Evolutionary conservation across 2,888 invertebrate species (phyloP).

Genomic region (Coecobrya sp.): DNA sequence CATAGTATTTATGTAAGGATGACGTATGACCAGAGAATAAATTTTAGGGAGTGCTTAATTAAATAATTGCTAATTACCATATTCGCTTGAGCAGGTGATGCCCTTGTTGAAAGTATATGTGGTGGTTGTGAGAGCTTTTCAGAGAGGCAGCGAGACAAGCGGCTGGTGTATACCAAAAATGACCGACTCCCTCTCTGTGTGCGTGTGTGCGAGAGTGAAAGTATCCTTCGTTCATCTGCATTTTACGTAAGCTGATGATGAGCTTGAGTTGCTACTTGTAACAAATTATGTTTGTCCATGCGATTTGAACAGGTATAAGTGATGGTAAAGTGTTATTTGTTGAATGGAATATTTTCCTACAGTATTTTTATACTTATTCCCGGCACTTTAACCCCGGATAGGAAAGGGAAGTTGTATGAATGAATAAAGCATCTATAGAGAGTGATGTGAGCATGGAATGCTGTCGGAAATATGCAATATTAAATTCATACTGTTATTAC

Average conservation of each 20-base stretch:
- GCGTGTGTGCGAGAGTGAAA: background rate
- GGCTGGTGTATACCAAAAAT: background rate
- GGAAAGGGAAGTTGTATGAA: background rate
- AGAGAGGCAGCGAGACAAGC: background rate
- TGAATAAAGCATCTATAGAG: background rate
- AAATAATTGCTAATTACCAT: slow-evolving; percentile 24
- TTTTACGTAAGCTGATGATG: too few relatives aligned
- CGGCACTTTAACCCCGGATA: too few relatives aligned
- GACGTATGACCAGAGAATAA: background rate
- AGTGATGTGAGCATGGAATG: background rate
- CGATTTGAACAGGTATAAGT: too few relatives aligned
- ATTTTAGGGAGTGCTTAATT: slow-evolving; percentile 7
- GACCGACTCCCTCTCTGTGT: background rate
- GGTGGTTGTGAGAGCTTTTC: background rate
- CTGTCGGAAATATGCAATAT: background rate
- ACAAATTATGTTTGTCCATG: too few relatives aligned
- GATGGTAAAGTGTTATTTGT: too few relatives aligned
- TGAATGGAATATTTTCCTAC: background rate
- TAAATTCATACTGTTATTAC: background rate
- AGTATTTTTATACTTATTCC: too few relatives aligned
- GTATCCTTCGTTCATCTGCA: too few relatives aligned
- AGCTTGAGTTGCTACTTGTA: too few relatives aligned
- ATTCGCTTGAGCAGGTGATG: background rate
- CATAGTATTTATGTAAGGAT: background rate
- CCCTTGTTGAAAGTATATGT: slow-evolving; percentile 34